Evolutionary conservation across 2,888 invertebrate genomes (phyloP), one percentile per base, ranked within the genome.

Genomic region (Gymnosoma rotundatum): DNA sequence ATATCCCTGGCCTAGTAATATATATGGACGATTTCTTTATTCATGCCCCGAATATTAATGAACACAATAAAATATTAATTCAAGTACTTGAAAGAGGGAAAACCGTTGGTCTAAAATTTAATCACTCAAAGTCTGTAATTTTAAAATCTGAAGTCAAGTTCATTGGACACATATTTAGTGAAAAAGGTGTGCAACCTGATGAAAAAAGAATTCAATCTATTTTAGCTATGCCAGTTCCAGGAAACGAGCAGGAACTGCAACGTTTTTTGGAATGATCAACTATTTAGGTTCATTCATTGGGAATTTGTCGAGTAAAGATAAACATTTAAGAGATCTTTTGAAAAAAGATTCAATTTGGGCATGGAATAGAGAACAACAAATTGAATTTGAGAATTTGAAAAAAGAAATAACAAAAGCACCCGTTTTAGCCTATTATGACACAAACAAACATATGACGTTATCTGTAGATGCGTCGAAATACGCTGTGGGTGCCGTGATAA

Each of bases 241-340:
- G 25, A 20, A 38, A 74, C n/a, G 45, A 16, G 14, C 36, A 61
- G 38, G 73, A 72, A 50, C n/a, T 79, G 16, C 79, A 83, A 32
- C 56, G 83, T 38, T 75, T 88, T 69, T 66, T 87, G 48, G 87
- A 18, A 21, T 54, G 81, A 54, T 88, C 1, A 87, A 56, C 8
- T 87, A 85, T 76, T 74, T 87, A 25, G 83, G 85, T 18, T 78
- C 72, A 45, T 21, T 54, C 2, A 12, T 38, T 38, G 38, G 10
- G 8, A 21, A 21, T 21, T 21, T 21, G 10, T 54, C 9, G 10
- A 10, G 6, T 9, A 21, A 54, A 54, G 3, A 8, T 20, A 12
- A 12, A 20, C 4, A 54, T 12, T 21, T 21, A 21, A 54, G 52
- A 20, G 20, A 38, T 38, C 38, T 38, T 38, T 38, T 54, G 4